These are phyloP conservation scores for Carposina sasakii DNA, from an alignment of 1,140 invertebrate genomes.

Conservation along the genomic window DNA sequence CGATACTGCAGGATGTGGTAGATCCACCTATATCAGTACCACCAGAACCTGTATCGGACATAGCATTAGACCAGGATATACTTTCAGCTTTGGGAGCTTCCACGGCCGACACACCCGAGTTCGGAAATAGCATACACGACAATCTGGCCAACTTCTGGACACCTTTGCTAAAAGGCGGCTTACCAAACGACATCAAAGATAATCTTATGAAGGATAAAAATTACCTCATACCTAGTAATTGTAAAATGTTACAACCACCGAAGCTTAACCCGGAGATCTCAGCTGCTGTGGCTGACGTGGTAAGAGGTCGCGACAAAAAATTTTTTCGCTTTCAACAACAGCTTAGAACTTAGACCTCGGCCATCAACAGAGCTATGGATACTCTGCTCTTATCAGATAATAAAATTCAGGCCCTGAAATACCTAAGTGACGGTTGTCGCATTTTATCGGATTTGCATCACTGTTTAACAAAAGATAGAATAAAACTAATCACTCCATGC, in stretches of 20 bases:
- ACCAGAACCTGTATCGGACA: too few species aligned
- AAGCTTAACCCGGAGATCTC: not conserved
- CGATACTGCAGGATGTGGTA: too few species aligned
- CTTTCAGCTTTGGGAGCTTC: not conserved
- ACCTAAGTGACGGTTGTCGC: constrained; percentile 1
- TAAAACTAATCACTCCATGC: not conserved
- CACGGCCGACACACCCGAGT: not conserved
- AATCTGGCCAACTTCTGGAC: not conserved
- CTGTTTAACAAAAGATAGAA: not conserved
- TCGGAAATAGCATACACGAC: not conserved
- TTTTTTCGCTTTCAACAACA: not conserved
- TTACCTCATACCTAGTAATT: not conserved
- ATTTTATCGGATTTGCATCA: not conserved
- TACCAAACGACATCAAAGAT: not conserved
- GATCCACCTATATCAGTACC: too few species aligned
- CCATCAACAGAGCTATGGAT: not conserved
- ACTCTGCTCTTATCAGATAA: not conserved
- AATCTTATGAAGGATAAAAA: not conserved
- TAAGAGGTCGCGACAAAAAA: too few species aligned
- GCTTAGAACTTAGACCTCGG: not conserved
- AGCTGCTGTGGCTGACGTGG: not conserved
- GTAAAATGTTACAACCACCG: not conserved
- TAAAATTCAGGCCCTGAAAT: not conserved
- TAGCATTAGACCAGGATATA: not conserved
- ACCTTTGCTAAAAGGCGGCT: too few species aligned